Evolutionary conservation across 2,797 vertebrate genomes (phyloP), one percentile per base, ranked within the genome.

Genomic region (Tangara arthus): DNA sequence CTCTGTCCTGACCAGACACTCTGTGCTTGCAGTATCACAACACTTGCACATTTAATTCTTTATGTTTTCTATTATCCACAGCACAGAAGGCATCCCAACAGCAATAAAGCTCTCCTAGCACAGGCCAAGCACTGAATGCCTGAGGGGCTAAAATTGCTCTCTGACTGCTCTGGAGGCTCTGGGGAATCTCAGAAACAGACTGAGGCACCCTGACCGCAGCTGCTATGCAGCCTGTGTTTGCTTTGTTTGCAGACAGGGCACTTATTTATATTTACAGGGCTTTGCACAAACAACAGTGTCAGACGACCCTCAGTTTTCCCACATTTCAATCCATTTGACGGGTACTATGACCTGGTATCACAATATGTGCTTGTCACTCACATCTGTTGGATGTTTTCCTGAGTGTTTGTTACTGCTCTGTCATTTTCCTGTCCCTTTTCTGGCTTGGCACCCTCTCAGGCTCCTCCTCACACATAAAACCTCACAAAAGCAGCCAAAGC

Each of bases 181-280:
- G 53, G 46, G 70, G 66, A 78, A 72, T 79, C 77, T 90, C 55
- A 76, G 44, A 70, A 81, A 49, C 59, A 89, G 77, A 79, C 61
- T 78, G 90, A 76, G 73, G 63, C 7, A 1, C 77, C 71, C 65
- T 75, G 59, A 46, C 50, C 59, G 26, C 92, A 94, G 89, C 87
- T 94, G 72, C 92, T 87, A 6, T 52, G 28, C 55, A 52, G 77
- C 44, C 82, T 86, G 59, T 44, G 24, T 59, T 91, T 83, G 69
- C 85, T 88, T 93, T 95, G 82, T 94, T 90, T 80, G 87, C 77
- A 88, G 76, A 90, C 87, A 92, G 60, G 89, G 49, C 41, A 10
- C 50, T 80, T 85, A 85, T 28, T 92, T 89, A 28, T 83, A 76
- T 92, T 94, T 78, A 73, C 68, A 75, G 46, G 73, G 50, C 66